Base-by-base conservation (phyloP, 2,797 vertebrate genomes). In the Xenopus petersii region DNA sequence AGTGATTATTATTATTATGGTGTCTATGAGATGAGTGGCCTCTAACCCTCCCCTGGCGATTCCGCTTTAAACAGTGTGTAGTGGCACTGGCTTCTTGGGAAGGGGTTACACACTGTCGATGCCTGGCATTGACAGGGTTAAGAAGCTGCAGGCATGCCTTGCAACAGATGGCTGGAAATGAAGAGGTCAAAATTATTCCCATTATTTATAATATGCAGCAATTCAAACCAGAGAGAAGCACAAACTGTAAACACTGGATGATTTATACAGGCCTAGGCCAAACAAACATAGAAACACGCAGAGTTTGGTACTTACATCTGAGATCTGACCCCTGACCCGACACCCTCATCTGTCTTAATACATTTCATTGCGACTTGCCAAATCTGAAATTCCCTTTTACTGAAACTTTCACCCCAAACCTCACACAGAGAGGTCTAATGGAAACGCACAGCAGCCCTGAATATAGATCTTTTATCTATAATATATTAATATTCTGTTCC, bases 131-230 rank as follows among this genome's bases (percentile, higher is more conserved):
- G 51, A 58, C 13, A 58, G 68, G 55, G 75, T 51, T 33, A 63
- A 61, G 3, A 10, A 72, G 42, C 59, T 24, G 26, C 13, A 10
- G 24, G 33, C 33, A 55, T 24, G 7, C 70, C n/a, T 47, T 24
- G 7, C 70, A 64, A 33, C 64, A 72, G 78, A 71, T 68, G 69
- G 58, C 12, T 15, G 13, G 46, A 54, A 72, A 46, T 16, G 36
- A 72, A 72, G 59, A 68, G 33, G 66, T 64, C 66, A 64, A 13
- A 10, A 59, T 64, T 49, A 70, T 78, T 78, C 66, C 60, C 60
- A 58, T 69, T 78, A 78, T 78, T 73, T 73, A 69, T 78, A 69
- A 78, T 36, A 69, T 64, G 60, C 17, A 73, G 64, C 30, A 48
- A 77, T 73, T 56, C 70, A 56, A 67, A 67, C 70, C 64, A 73